Evolutionary conservation across 2,888 invertebrate genomes (phyloP).

Genomic region (Melikaiella ostensackeni): DNA sequence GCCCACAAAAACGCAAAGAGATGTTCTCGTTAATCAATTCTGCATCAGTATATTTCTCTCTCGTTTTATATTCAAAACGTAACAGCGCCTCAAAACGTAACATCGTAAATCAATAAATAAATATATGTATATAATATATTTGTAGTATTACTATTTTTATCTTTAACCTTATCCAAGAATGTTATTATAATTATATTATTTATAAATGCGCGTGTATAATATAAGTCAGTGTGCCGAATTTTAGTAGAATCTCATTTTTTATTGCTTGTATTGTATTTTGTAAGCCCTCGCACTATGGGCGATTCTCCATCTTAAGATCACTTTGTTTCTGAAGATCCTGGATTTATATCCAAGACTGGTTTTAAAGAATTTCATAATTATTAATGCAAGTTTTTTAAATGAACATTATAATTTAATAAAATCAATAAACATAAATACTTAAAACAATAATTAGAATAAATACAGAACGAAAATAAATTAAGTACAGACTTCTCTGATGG

Average conservation of each 20-base stretch:
- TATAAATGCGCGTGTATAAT: constrained; percentile 48
- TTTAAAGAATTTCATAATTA: no score
- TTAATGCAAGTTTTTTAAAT: no score
- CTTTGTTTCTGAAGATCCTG: no score
- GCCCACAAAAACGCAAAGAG: constrained; percentile 21
- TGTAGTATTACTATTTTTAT: constrained; percentile 47
- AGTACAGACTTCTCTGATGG: background rate
- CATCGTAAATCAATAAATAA: constrained; percentile 73
- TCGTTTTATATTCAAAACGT: constrained; percentile 64
- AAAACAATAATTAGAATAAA: background rate
- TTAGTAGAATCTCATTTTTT: constrained; percentile 55
- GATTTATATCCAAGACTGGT: no score
- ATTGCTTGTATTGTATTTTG: constrained; percentile 57
- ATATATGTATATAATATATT: constrained; percentile 62
- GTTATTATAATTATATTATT: constrained; percentile 34
- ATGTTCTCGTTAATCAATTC: constrained; percentile 46
- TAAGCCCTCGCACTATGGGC: background rate
- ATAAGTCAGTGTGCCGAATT: constrained; percentile 37
- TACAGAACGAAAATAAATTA: background rate
- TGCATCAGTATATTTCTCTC: constrained; percentile 61
- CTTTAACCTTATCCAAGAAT: constrained; percentile 41
- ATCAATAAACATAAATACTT: background rate
- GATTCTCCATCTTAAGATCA: background rate
- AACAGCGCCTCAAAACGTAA: constrained; percentile 72
- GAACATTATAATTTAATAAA: no score